Base-by-base conservation (phyloP, 2,888 invertebrate species). In the Malachius bipustulatus region DNA sequence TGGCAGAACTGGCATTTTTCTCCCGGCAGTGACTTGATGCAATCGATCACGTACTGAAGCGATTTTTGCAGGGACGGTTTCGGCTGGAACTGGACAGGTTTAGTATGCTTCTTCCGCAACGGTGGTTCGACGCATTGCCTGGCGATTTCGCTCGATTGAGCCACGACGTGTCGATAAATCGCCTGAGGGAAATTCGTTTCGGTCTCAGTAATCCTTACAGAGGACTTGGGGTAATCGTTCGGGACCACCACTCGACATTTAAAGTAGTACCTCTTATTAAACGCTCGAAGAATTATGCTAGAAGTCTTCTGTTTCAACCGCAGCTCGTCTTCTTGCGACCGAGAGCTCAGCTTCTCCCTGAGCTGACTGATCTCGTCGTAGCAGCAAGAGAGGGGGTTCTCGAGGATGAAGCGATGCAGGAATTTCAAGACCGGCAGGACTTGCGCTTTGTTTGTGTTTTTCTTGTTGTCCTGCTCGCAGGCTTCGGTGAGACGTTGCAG, bases 361-460 rank as follows among this genome's bases (percentile, higher is more conserved):
- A 81, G 54, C 29, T 62, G 55, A 39, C 69, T 64, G 39, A 82
- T 77, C 60, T 82, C 82, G 50, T 79, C 77, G 44, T 75, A 75
- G 48, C 80, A 81, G 37, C 78, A 75, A 50, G 74, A 77, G 3
- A 82, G 60, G 0, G 79, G 75, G 60, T 80, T 78, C 43, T 80
- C 77, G 31, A 72, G 68, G 9, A 80, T 59, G 52, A 80, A 82
- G 40, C 68, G 72, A 32, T 69, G 60, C 4, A 80, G 59, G 50
- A 80, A 78, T 45, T 70, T 66, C 10, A 79, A 54, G 3, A 71
- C 60, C 30, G 63, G 62, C 19, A 81, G 52, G 10, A 77, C 59
- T 56, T 76, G 75, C 1, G 72, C 67, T 55, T 75, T 71, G 1
- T 75, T 75, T 12, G 73, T 38, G 36, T 64, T 55, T 45, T 69